Percentiles rank a stretch among this genome's conserved stretches.
These are phyloP conservation scores for Martes martes DNA, from an alignment of 2,113 vertebrate genomes.

Conservation along the genomic window DNA sequence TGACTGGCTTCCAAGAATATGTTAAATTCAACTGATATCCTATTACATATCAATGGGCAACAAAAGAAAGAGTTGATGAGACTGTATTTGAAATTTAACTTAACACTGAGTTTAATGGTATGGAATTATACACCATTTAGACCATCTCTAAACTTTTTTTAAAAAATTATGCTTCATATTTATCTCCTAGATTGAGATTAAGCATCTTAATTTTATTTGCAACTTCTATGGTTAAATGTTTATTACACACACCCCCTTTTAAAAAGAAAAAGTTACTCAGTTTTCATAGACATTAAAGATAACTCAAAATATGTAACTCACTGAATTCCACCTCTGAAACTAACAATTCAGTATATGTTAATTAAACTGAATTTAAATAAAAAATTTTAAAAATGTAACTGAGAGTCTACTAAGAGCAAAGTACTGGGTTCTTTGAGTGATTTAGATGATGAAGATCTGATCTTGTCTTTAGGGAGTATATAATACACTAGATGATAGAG, in stretches of 20 bases:
- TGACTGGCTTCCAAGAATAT: neutral
- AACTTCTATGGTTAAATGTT: neutral
- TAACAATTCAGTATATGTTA: neutral
- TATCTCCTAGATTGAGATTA: neutral
- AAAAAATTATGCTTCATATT: constrained; percentile 8
- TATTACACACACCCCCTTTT: neutral
- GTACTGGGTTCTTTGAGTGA: neutral
- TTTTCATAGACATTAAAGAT: constrained; percentile 1
- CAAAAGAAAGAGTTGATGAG: neutral
- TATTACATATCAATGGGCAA: neutral
- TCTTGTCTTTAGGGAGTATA: neutral
- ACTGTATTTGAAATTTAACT: constrained; percentile 18
- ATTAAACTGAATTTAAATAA: neutral
- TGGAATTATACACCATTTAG: neutral
- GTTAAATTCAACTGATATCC: neutral
- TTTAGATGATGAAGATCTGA: constrained; percentile 3
- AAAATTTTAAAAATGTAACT: neutral
- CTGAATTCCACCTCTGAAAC: neutral
- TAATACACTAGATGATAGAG: neutral
- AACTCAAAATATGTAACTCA: neutral
- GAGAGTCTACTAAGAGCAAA: neutral
- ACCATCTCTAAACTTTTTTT: neutral
- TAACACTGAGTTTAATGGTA: constrained; percentile 1
- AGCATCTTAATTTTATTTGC: neutral
- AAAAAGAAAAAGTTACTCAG: neutral